Percentiles rank a stretch among this genome's conserved stretches.
Conservation (phyloP, 1,140 invertebrate genomes). For the Coboldia fuscipes region DNA sequence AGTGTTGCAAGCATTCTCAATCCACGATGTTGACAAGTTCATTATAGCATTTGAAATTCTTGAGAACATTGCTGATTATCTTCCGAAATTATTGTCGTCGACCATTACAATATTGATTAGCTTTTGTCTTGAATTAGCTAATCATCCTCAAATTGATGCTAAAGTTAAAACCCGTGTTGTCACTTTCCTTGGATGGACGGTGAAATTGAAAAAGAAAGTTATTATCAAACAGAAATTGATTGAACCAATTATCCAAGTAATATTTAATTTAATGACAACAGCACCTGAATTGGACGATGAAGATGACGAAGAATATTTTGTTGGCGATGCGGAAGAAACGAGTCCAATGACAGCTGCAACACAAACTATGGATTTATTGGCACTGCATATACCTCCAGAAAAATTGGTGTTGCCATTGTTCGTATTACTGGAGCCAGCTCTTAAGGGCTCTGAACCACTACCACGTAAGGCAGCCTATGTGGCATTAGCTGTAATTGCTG, state of each 20-base stretch:
- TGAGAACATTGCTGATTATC: constrained; percentile 46
- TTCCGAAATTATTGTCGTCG: constrained; percentile 34
- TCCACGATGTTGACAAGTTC: constrained; percentile 30
- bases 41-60: constrained; percentile 43
- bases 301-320: constrained; percentile 38
- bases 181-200: constrained; percentile 37
- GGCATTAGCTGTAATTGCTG: constrained; percentile 49
- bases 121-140: constrained; percentile 39
- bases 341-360: constrained; percentile 40
- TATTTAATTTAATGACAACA: constrained; percentile 44
- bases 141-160: constrained; percentile 29
- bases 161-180: constrained; percentile 42
- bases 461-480: constrained; percentile 47
- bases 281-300: constrained; percentile 22
- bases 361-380: constrained; percentile 54
- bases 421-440: constrained; percentile 32
- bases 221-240: constrained; percentile 52
- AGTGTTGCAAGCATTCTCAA: constrained; percentile 29
- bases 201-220: constrained; percentile 45
- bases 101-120: constrained; percentile 40
- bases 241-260: constrained; percentile 40
- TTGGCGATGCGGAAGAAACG: constrained; percentile 30
- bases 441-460: constrained; percentile 30
- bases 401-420: constrained; percentile 49
- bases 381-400: constrained; percentile 53